Evolutionary conservation across 64 coral and sea anemone species (phyloP).

Genomic region (Montipora cactus): DNA sequence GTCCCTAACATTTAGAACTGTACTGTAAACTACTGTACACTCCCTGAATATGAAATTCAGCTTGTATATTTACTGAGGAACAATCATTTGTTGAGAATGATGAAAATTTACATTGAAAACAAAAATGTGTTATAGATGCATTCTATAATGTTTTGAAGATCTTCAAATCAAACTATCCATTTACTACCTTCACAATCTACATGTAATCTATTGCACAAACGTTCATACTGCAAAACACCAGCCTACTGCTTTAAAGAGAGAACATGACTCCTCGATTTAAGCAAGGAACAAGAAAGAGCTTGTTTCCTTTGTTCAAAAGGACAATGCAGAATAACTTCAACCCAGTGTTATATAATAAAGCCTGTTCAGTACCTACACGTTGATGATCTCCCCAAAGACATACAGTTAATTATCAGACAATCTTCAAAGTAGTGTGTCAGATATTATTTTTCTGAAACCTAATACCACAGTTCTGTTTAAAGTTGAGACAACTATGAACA

Average conservation of each 20-base stretch:
- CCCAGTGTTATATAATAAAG: not conserved
- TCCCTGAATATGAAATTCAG: not conserved
- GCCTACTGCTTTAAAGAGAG: not conserved
- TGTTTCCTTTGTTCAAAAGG: not conserved
- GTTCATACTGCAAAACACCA: not conserved
- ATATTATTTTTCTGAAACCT: not conserved
- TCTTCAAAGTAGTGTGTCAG: conserved; percentile 1
- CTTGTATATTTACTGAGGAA: not conserved
- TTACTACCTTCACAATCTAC: not conserved
- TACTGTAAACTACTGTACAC: not conserved
- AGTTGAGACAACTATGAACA: conserved; percentile 1
- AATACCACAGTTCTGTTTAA: not conserved
- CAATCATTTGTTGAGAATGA: not conserved
- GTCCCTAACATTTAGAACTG: too few relatives aligned
- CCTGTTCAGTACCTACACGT: not conserved
- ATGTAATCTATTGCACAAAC: not conserved
- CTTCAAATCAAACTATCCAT: too few relatives aligned
- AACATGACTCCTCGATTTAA: not conserved
- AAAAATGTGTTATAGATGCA: not conserved
- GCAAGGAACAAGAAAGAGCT: not conserved
- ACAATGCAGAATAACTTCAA: conserved; percentile 31
- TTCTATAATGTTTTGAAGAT: too few relatives aligned
- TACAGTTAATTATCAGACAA: not conserved
- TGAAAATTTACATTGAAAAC: not conserved
- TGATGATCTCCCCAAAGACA: not conserved